Evolutionary conservation across 2,113 vertebrate genomes (phyloP), one percentile per base, ranked within the genome.

Genomic region (Paramormyrops kingsleyae): DNA sequence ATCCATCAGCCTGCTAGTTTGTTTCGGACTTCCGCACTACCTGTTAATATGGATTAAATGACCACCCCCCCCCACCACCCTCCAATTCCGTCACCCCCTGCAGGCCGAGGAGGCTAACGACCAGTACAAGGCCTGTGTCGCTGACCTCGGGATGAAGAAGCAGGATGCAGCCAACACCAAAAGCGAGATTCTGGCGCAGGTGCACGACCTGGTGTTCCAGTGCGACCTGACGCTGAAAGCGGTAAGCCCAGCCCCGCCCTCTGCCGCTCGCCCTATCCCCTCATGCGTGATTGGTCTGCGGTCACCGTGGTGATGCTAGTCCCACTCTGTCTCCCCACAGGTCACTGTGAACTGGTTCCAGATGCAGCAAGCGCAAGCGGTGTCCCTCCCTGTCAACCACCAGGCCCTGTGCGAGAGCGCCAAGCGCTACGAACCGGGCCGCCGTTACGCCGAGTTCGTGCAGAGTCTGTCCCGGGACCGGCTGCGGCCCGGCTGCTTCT

Each of bases 221-320:
- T 99, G 98, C 95, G 99, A 99, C 94, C 97, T 99, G 90, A 99
- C 99, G 12, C 97, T 99, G 91, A 99, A 99, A 97, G 98, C 98
- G 91, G 99, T 99, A 94, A 97, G 98, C 35, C 49, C 4, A 2
- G 12, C 12, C 42, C 10, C n/a, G 21, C 21, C 47, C 46, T 4
- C 85, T n/a, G 12, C 9, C 24, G 2, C 19, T 2, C 46, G 8
- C 42, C 44, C 19, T 6, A 3, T 2, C 83, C n/a, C 24, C 44
- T 46, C 85, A 13, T 0, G 4, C 13, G n/a, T 39, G n/a, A 35
- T 10, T 17, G n/a, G 12, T 27, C 12, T 50, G 46, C 27, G 13
- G 46, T 17, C 27, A 5, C 27, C 44, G 27, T 31, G 15, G 24
- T 44, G 83, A 83, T 46, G 0, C 31, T 87, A 5, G 46, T 44